Base-by-base conservation (phyloP, 1,140 invertebrate species). In the Dendrolimus punctatus region DNA sequence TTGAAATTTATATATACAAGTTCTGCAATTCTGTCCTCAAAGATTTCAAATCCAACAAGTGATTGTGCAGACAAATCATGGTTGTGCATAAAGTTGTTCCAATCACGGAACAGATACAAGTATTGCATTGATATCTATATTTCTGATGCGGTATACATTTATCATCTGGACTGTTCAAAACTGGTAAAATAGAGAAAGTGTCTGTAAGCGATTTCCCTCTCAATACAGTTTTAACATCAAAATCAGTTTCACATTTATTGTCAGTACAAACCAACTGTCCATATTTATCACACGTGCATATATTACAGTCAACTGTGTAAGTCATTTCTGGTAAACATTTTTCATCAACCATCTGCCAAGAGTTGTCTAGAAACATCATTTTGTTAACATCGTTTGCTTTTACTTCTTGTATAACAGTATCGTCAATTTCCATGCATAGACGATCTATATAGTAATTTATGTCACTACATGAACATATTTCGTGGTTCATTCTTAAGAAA, bases 251-350 rank as follows among this genome's bases (percentile, higher is more conserved):
- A 55, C 76, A 77, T 6, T 40, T 40, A 37, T 62, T 70, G n/a
- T 66, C 55, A 5, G 82, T 84, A 58, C 87, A 88, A 5, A 75
- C 66, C 39, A 69, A 61, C 47, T 66, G 53, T 41, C 68, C 70
- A 23, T 23, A 23, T 23, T 65, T 60, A 7, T 56, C 42, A 58
- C 87, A 87, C 4, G 62, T 57, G 50, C 87, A 88, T 46, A 46
- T 58, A 46, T 85, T 87, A 49, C 87, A 88, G 52, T 85, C 78
- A 5, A 79, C 56, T 49, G 51, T 66, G 53, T 81, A 84, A n/a
- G 63, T 62, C 47, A 67, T 60, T 5, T 45, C 23, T 2, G 8
- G 8, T 6, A 51, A 39, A 47, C 60, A 67, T 6, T 49, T 47
- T 10, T 60, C 36, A 6, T 39, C 39, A 41, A 23, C 49, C 3